Evolutionary conservation across 2,888 invertebrate genomes (phyloP).

Genomic region (Aproaerema taeniolella): DNA sequence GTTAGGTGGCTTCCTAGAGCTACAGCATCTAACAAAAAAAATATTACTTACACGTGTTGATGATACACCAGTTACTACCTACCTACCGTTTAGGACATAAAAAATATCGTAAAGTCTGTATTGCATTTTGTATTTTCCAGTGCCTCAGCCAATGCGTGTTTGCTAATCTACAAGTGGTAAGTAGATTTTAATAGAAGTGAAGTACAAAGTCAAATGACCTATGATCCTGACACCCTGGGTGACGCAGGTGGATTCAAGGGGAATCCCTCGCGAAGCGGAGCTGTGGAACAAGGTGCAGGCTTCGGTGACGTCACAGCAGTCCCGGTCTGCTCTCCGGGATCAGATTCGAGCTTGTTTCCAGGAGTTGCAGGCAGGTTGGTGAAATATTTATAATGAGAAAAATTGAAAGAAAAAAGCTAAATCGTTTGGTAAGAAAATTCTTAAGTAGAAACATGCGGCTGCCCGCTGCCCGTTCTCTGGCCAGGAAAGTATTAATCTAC

Average conservation of each 20-base stretch:
- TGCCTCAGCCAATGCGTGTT: constrained; percentile 73
- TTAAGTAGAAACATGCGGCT: too few relatives aligned
- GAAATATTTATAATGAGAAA: neutral
- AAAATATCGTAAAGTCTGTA: too few relatives aligned
- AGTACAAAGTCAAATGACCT: neutral
- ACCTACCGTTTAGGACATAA: too few relatives aligned
- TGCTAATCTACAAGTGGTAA: constrained; percentile 70
- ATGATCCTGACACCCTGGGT: neutral
- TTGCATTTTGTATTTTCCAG: constrained; percentile 45
- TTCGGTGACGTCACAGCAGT: constrained; percentile 61
- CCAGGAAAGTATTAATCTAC: too few relatives aligned
- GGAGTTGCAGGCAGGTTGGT: constrained; percentile 58
- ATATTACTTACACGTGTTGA: too few relatives aligned
- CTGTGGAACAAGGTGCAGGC: constrained; percentile 59
- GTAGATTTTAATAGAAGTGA: constrained; percentile 19
- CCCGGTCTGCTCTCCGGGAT: constrained; percentile 48
- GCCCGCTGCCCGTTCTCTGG: too few relatives aligned
- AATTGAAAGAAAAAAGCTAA: neutral
- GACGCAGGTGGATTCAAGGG: constrained; percentile 57
- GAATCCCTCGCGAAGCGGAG: constrained; percentile 63
- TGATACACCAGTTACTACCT: too few relatives aligned
- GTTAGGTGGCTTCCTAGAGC: too few relatives aligned
- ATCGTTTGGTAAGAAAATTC: too few relatives aligned
- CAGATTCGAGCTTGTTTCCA: constrained; percentile 65
- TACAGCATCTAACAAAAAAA: too few relatives aligned